phyloP scores from a whole-genome alignment of 2,113 vertebrate genomes.

The Grantiella picta region DNA sequence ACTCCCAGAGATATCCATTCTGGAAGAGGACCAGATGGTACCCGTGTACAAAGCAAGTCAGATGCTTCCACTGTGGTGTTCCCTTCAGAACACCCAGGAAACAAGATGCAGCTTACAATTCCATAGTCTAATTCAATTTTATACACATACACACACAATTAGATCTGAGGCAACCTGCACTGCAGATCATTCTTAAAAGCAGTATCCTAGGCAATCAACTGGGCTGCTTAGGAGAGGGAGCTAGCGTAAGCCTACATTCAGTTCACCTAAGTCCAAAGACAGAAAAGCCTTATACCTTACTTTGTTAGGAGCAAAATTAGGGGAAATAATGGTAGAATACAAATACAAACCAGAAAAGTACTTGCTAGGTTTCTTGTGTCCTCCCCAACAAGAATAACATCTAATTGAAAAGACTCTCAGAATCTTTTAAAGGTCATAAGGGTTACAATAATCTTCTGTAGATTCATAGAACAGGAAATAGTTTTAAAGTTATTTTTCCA shows the following conservation, averaged over 20 bases:
- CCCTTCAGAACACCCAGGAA: neutral
- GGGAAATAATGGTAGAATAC: neutral
- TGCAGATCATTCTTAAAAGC: neutral
- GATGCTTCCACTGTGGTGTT: neutral
- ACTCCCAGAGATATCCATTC: neutral
- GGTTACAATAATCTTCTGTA: neutral
- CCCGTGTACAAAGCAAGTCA: neutral
- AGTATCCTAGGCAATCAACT: neutral
- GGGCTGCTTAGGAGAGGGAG: neutral
- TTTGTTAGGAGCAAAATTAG: neutral
- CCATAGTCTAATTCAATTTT: neutral
- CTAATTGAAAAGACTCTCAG: neutral
- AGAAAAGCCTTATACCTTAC: neutral
- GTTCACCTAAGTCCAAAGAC: neutral
- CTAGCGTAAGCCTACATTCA: neutral
- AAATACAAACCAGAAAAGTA: neutral
- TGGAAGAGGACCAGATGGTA: neutral
- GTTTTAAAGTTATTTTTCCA: constrained; percentile 27
- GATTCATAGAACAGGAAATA: neutral
- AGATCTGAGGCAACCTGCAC: neutral
- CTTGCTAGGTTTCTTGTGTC: neutral
- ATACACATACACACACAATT: neutral
- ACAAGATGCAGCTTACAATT: neutral
- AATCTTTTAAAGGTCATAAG: neutral
- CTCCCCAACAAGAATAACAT: neutral